Percentiles rank a stretch among this genome's conserved stretches.
Evolutionary conservation across 2,888 invertebrate species (phyloP).

Genomic region (Sepiola atlantica): DNA sequence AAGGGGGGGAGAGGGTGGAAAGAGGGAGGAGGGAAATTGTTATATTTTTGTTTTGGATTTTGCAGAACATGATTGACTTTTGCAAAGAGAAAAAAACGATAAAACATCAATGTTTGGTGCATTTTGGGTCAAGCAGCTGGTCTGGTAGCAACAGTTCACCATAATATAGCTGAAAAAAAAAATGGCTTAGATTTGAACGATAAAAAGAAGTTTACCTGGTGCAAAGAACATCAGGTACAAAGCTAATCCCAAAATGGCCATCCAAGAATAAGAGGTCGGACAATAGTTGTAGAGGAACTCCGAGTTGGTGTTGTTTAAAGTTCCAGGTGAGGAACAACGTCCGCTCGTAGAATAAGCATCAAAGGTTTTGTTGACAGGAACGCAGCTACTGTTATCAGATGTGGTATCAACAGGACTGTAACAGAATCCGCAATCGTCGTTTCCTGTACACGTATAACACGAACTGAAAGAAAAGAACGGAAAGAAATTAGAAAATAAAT

Average conservation of each 20-base stretch:
- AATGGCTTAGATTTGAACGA: too few relatives aligned
- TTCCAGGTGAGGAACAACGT: slow-evolving; percentile 63
- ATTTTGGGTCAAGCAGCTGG: too few relatives aligned
- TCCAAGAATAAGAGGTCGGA: slow-evolving; percentile 75
- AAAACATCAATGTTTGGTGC: too few relatives aligned
- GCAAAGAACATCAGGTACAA: slow-evolving; percentile 77
- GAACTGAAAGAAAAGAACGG: background rate
- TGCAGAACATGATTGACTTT: too few relatives aligned
- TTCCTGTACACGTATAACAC: background rate
- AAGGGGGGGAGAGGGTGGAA: too few relatives aligned
- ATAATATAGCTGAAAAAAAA: too few relatives aligned
- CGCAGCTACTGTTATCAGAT: slow-evolving; percentile 71
- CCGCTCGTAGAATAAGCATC: slow-evolving; percentile 58
- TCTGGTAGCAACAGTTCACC: too few relatives aligned
- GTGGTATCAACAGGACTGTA: slow-evolving; percentile 54
- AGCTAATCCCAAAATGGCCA: slow-evolving; percentile 75
- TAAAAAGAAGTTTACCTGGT: slow-evolving; percentile 72
- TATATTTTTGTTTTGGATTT: too few relatives aligned
- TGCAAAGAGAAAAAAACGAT: too few relatives aligned
- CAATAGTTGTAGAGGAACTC: slow-evolving; percentile 75
- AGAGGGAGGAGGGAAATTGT: too few relatives aligned
- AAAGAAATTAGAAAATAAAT: too few relatives aligned
- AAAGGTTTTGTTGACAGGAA: slow-evolving; percentile 59
- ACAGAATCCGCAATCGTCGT: slow-evolving; percentile 10
- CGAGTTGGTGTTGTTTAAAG: slow-evolving; percentile 48